These are phyloP conservation scores for Lepidostoma basale DNA, from an alignment of 1,140 invertebrate genomes.

Conservation along the genomic window DNA sequence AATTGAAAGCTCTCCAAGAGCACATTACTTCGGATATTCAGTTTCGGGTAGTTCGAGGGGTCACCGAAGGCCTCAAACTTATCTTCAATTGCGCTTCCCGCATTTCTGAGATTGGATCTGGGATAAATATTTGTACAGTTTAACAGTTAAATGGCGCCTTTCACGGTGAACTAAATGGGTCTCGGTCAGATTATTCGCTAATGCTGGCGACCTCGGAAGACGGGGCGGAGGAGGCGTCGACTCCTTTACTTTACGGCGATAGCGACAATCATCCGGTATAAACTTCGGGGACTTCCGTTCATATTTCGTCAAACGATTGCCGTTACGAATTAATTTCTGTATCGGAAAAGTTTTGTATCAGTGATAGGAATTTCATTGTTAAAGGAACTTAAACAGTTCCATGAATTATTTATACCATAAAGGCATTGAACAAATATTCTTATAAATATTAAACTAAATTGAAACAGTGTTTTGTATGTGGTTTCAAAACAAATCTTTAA, in stretches of 20 bases:
- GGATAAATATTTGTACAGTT: constrained; percentile 38
- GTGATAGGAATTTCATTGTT: too few relatives aligned
- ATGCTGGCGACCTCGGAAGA: background rate
- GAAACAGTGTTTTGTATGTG: too few relatives aligned
- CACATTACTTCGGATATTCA: background rate
- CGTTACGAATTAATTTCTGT: background rate
- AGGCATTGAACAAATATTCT: too few relatives aligned
- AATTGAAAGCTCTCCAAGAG: background rate
- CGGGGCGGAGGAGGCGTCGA: background rate
- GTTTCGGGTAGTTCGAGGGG: constrained; percentile 12
- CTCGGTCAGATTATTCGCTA: background rate
- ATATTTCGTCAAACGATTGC: constrained; percentile 3
- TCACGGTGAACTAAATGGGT: background rate
- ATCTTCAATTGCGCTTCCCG: constrained; percentile 29
- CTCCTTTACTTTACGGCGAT: background rate
- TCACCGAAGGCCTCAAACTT: constrained; percentile 29
- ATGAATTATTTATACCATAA: too few relatives aligned
- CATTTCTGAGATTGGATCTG: constrained; percentile 30
- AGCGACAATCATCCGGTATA: background rate
- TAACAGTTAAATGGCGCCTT: constrained; percentile 30
- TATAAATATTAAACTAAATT: too few relatives aligned
- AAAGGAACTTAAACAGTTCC: too few relatives aligned
- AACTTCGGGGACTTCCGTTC: constrained; percentile 14
- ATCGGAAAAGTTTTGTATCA: too few relatives aligned
- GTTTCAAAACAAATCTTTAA: too few relatives aligned